phyloP scores from a whole-genome alignment of 2,113 vertebrate genomes.

The Malurus cyaneus region DNA sequence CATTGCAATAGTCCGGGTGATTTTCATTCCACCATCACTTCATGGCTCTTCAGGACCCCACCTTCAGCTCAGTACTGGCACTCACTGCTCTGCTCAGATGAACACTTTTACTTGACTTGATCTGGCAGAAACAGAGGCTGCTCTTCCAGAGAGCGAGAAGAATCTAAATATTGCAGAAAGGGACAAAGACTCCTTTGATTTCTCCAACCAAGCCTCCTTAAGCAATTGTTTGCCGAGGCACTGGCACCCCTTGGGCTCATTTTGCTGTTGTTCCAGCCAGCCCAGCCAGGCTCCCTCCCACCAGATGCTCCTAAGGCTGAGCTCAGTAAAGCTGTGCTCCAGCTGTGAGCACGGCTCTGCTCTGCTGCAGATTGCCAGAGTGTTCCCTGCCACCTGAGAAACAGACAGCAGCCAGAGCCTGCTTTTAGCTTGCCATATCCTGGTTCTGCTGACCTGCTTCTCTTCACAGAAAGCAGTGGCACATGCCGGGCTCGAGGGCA shows the following conservation, averaged over 20 bases:
- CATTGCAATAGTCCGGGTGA: background rate
- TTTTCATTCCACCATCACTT: background rate
- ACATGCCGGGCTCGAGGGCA: rapidly evolving
- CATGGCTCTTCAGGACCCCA: background rate
- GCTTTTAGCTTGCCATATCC: background rate
- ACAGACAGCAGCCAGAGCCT: background rate
- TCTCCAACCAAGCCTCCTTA: background rate
- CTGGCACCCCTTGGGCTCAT: background rate
- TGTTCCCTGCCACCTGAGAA: background rate
- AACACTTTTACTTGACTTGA: background rate
- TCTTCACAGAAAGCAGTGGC: rapidly evolving
- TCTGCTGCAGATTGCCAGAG: background rate
- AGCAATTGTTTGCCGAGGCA: background rate
- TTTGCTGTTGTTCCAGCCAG: background rate
- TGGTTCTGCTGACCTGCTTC: background rate
- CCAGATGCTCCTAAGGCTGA: background rate
- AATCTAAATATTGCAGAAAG: background rate
- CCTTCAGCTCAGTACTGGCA: background rate
- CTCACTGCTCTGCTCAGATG: background rate
- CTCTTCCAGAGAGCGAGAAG: background rate
- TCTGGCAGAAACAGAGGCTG: background rate
- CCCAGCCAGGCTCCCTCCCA: background rate
- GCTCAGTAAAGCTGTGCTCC: slow-evolving; percentile 6
- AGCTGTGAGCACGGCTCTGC: background rate
- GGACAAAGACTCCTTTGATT: background rate